Conservation (phyloP, 2,113 vertebrate species). For the human region DNA sequence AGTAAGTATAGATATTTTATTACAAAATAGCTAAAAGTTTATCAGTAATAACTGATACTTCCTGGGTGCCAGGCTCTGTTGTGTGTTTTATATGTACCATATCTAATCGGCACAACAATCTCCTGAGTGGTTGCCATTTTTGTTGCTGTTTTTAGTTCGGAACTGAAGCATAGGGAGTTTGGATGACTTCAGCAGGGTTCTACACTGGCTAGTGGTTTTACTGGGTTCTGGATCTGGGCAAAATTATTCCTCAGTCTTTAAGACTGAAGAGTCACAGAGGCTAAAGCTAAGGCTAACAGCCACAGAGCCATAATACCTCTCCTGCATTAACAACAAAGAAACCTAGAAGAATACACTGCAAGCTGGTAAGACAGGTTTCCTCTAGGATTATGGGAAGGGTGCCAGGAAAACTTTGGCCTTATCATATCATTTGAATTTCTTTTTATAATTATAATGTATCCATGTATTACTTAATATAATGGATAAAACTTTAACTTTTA, state of each 20-base stretch:
- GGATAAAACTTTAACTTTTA: neutral
- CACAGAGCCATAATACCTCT: neutral
- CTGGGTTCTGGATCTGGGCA: neutral
- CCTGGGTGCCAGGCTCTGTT: neutral
- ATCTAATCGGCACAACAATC: neutral
- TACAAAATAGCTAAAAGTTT: slow-evolving; percentile 14
- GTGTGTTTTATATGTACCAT: neutral
- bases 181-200: neutral
- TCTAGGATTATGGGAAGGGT: neutral
- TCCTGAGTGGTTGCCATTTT: neutral
- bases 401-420: neutral
- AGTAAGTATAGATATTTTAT: neutral
- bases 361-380: neutral
- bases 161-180: neutral
- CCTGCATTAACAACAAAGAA: neutral
- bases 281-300: no score
- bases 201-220: neutral
- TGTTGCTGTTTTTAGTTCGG: neutral
- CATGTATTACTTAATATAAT: neutral
- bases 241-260: neutral
- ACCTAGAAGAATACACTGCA: neutral
- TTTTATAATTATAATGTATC: neutral
- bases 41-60: neutral
- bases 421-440: neutral
- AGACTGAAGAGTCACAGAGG: no score